Base-by-base conservation (phyloP, 2,113 vertebrate species). In the Cavia porcellus region DNA sequence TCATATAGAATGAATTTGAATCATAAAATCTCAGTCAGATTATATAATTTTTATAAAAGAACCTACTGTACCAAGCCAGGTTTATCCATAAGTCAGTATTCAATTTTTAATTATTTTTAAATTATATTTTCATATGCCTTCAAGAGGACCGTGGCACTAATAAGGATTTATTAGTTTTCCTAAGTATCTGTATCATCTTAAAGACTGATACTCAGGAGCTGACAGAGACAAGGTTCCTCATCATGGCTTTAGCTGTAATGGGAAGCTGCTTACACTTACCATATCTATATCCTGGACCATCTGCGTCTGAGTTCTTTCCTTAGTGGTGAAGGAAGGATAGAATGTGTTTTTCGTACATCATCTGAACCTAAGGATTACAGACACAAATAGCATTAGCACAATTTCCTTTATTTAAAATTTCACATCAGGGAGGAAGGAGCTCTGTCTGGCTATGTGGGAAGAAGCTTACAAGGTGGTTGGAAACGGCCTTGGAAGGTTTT, bases 121-220 rank as follows among this genome's bases (percentile, higher is more conserved):
- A 64, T 89, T 47, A 59, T 24, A 82, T 59, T 95, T 96, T 89
- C n/a, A 45, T 84, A 59, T 85, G 38, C 32, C 57, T 55, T 77
- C 57, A 79, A 81, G 61, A 80, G 38, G 81, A 96, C 89, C n/a
- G 55, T 62, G 68, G 47, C 9, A 57, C 30, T 74, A 93, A 75
- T 89, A 92, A 45, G 45, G 38, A 97, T 90, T 72, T 90, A 92
- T 61, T 95, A 15, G 68, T 84, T 95, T 84, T 87, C 68, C 32
- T 15, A n/a, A 96, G 61, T 92, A 88, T 61, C 72, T 91, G 79
- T n/a, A 84, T n/a, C 38, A 10, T 90, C 42, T 83, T 93, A 66
- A 68, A 93, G 47, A 94, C 80, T 82, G 93, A 79, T 42, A 32
- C 28, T 77, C 97, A 64, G 61, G 70, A 97, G 86, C 86, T 55